Evolutionary conservation across 2,888 invertebrate genomes (phyloP).

Genomic region (Lobophora halterata): DNA sequence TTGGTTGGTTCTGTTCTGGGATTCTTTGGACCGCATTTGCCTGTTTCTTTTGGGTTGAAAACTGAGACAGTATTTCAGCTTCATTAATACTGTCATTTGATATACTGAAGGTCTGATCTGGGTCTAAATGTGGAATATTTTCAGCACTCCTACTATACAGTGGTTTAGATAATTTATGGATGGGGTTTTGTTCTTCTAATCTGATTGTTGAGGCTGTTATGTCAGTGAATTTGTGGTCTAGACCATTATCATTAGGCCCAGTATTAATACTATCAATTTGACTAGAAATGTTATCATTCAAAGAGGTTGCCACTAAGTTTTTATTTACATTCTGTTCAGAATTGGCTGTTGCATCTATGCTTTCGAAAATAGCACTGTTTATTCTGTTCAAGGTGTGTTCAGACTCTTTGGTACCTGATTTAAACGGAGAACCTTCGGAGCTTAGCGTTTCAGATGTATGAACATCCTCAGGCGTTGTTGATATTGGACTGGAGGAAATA

Average conservation of each 20-base stretch:
- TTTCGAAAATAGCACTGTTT: no score
- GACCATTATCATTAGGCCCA: no score
- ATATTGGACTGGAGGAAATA: slow-evolving; percentile 36
- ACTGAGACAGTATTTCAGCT: slow-evolving; percentile 59
- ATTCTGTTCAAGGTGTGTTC: no score
- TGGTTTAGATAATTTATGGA: slow-evolving; percentile 41
- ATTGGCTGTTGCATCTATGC: slow-evolving; percentile 3
- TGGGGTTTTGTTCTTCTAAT: slow-evolving; percentile 46
- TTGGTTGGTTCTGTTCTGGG: slow-evolving; percentile 49
- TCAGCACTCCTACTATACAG: slow-evolving; percentile 62
- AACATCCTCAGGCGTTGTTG: slow-evolving; percentile 38
- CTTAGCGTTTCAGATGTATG: slow-evolving; percentile 29
- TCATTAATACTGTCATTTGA: slow-evolving; percentile 50
- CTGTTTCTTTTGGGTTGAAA: slow-evolving; percentile 56
- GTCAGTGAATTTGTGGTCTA: no score
- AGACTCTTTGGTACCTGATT: slow-evolving; percentile 35
- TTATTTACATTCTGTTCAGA: slow-evolving; percentile 1
- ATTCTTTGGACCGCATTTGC: slow-evolving; percentile 58
- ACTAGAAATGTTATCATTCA: slow-evolving; percentile 40
- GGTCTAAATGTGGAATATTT: slow-evolving; percentile 48
- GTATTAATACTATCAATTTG: slow-evolving; percentile 40
- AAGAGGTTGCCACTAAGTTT: background rate
- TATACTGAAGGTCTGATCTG: slow-evolving; percentile 29
- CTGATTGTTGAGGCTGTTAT: slow-evolving; percentile 61
- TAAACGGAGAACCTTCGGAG: slow-evolving; percentile 32